Evolutionary conservation across 2,888 invertebrate species (phyloP).

Genomic region (Tenthredo amoena): DNA sequence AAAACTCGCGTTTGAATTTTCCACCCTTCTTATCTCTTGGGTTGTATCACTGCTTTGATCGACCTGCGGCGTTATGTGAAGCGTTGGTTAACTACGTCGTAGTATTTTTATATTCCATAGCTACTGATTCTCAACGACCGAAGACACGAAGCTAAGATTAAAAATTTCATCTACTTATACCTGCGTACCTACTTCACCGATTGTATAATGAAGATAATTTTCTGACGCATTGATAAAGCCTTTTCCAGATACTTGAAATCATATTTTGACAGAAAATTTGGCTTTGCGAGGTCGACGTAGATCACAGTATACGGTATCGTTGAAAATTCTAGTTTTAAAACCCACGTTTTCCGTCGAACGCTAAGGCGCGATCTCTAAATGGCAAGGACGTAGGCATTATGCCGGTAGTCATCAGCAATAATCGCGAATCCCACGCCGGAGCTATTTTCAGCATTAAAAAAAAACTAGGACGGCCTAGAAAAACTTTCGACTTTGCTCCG

Average conservation of each 20-base stretch:
- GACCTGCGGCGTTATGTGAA: conserved; percentile 10
- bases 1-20: neutral
- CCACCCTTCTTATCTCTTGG: neutral
- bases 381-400: conserved; percentile 46
- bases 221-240: neutral
- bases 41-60: conserved; percentile 1
- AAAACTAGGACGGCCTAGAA: conserved; percentile 19
- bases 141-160: neutral
- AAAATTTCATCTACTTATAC: too few relatives aligned
- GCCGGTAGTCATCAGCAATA: conserved; percentile 32
- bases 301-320: neutral
- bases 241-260: neutral
- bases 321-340: conserved; percentile 9
- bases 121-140: neutral
- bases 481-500: conserved; percentile 38
- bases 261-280: neutral
- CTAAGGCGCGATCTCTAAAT: conserved; percentile 32
- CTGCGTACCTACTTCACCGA: too few relatives aligned
- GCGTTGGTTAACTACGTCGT: neutral
- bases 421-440: conserved; percentile 44
- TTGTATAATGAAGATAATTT: neutral
- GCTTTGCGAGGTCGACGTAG: neutral
- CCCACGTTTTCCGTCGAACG: conserved; percentile 37
- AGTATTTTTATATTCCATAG: neutral
- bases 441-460: conserved; percentile 36